phyloP scores from a whole-genome alignment of 2,797 vertebrate genomes.

The Acanthurus tractus region DNA sequence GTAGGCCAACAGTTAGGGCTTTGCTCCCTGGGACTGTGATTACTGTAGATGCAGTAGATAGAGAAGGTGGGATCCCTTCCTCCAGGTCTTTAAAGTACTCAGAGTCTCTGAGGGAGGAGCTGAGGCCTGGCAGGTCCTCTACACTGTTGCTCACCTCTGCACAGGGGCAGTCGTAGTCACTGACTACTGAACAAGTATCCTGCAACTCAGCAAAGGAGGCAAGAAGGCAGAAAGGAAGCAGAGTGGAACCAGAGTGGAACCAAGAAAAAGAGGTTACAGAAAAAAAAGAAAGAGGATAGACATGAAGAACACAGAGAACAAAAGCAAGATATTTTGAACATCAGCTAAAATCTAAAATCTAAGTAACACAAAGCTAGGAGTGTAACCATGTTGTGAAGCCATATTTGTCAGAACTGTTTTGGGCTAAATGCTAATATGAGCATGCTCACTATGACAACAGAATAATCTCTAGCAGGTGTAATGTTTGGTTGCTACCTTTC shows the following conservation, averaged over 20 bases:
- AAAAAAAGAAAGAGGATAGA: not conserved
- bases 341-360: not conserved
- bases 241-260: not conserved
- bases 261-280: not conserved
- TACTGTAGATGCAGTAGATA: conserved; percentile 16
- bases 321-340: not conserved
- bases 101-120: conserved; percentile 85
- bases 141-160: conserved; percentile 81
- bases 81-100: conserved; percentile 91
- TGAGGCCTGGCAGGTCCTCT: conserved; percentile 88
- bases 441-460: not conserved
- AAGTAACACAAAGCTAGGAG: not conserved
- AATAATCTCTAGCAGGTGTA: no score
- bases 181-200: conserved; percentile 86
- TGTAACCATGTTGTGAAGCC: not conserved
- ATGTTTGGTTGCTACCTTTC: not conserved
- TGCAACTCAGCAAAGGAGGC: conserved; percentile 55
- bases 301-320: not conserved
- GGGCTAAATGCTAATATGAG: not conserved
- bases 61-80: conserved; percentile 31
- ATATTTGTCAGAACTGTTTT: not conserved
- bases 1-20: conserved; percentile 1
- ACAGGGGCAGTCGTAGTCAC: conserved; percentile 81
- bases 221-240: not conserved
- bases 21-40: conserved; percentile 18